phyloP scores from a whole-genome alignment of 2,888 invertebrate species.

The Drosophila multiciliata region DNA sequence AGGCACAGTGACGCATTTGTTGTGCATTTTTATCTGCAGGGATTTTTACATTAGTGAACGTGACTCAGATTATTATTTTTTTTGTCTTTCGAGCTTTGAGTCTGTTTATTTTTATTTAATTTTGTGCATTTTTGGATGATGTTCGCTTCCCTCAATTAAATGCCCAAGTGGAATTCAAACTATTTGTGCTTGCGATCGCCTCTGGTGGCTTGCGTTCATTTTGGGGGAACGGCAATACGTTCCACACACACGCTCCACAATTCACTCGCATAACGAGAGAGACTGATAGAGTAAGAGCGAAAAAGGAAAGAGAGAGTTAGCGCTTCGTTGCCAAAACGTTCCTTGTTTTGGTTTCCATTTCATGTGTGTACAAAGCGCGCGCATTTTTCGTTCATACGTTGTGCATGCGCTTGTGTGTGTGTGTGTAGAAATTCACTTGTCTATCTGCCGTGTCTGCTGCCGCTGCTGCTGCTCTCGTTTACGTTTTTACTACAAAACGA shows the following conservation, averaged over 20 bases:
- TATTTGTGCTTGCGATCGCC: slow-evolving; percentile 51
- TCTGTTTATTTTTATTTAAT: not conserved
- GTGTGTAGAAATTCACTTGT: slow-evolving; percentile 61
- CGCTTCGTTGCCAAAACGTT: slow-evolving; percentile 50
- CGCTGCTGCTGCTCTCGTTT: slow-evolving; percentile 50
- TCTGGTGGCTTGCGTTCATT: slow-evolving; percentile 32
- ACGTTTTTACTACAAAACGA: slow-evolving; percentile 62
- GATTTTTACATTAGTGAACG: slow-evolving; percentile 34
- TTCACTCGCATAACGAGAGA: slow-evolving; percentile 32
- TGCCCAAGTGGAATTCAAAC: slow-evolving; percentile 61
- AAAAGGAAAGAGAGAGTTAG: not conserved
- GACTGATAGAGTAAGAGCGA: slow-evolving; percentile 5
- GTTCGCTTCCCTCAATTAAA: slow-evolving; percentile 50
- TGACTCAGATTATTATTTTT: slow-evolving; percentile 36
- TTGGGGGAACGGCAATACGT: slow-evolving; percentile 19
- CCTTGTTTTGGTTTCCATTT: slow-evolving; percentile 63
- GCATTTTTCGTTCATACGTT: slow-evolving; percentile 50
- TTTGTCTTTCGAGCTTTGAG: slow-evolving; percentile 28
- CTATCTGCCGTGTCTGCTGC: slow-evolving; percentile 30
- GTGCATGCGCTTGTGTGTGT: slow-evolving; percentile 20
- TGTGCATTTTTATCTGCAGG: slow-evolving; percentile 29
- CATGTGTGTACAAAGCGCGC: slow-evolving; percentile 52
- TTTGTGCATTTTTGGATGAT: slow-evolving; percentile 19
- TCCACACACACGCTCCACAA: slow-evolving; percentile 54
- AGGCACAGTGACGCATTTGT: slow-evolving; percentile 53